Percentiles rank a stretch among this genome's conserved stretches.
Evolutionary conservation across 2,888 invertebrate genomes (phyloP).

Genomic region (Luperina testacea): DNA sequence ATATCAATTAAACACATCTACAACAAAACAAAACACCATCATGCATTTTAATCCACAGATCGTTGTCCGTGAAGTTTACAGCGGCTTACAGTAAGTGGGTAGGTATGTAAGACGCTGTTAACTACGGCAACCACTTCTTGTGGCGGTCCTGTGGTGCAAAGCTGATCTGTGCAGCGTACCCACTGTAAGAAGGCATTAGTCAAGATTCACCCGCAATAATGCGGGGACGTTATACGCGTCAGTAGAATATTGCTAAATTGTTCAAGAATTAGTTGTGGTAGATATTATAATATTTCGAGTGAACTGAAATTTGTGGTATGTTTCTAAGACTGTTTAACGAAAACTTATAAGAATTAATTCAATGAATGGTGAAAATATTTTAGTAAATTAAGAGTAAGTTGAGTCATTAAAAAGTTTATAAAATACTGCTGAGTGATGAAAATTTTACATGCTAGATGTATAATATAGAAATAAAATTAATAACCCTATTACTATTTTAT

Average conservation of each 20-base stretch:
- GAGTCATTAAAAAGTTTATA: background rate
- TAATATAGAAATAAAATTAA: background rate
- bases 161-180: slow-evolving; percentile 35
- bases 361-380: background rate
- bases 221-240: background rate
- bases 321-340: background rate
- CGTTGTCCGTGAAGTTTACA: slow-evolving; percentile 15
- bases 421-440: background rate
- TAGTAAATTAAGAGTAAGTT: background rate
- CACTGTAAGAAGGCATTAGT: slow-evolving; percentile 16
- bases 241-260: background rate
- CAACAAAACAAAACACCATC: slow-evolving; percentile 6
- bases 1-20: background rate
- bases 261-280: background rate
- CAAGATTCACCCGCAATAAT: slow-evolving; percentile 33
- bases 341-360: background rate
- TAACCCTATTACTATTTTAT: background rate
- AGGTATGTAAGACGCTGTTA: slow-evolving; percentile 32
- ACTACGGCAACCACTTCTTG: slow-evolving; percentile 40
- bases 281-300: background rate
- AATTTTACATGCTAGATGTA: too few relatives aligned
- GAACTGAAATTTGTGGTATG: background rate
- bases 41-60: slow-evolving; percentile 24
- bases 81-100: slow-evolving; percentile 17
- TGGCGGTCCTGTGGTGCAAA: slow-evolving; percentile 33